Conservation (phyloP, 1,140 invertebrate species). For the Pseudobourletiella spinata region DNA sequence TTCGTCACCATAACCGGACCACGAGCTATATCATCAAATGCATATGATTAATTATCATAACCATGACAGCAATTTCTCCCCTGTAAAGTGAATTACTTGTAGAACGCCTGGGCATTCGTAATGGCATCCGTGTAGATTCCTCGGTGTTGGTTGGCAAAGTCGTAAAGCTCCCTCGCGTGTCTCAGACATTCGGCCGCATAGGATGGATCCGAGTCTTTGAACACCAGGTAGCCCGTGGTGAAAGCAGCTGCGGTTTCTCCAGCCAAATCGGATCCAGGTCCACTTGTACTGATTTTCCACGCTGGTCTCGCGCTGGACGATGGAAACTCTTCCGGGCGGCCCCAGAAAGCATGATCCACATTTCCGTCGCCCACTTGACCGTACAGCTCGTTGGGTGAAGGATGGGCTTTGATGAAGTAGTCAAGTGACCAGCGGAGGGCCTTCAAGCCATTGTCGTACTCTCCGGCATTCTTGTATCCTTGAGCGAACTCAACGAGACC, state of each 20-base stretch:
- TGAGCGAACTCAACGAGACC: constrained; percentile 40
- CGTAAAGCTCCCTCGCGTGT: constrained; percentile 50
- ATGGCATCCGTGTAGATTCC: constrained; percentile 52
- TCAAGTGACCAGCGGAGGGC: constrained; percentile 39
- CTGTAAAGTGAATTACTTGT: constrained; percentile 43
- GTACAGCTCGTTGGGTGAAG: constrained; percentile 47
- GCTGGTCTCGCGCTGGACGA: constrained; percentile 51
- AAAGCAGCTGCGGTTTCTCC: constrained; percentile 54
- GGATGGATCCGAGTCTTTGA: constrained; percentile 40
- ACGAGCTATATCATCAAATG: constrained; percentile 11
- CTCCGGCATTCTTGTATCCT: constrained; percentile 37
- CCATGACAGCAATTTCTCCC: neutral
- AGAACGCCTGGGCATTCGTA: constrained; percentile 47
- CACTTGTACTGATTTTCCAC: constrained; percentile 49
- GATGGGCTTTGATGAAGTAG: constrained; percentile 42
- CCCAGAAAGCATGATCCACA: constrained; percentile 50
- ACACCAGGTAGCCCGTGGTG: constrained; percentile 48
- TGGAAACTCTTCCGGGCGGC: constrained; percentile 48
- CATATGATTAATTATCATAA: neutral
- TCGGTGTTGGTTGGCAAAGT: constrained; percentile 49
- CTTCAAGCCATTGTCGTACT: constrained; percentile 37
- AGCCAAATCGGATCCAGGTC: constrained; percentile 54
- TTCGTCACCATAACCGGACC: constrained; percentile 51
- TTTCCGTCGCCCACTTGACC: constrained; percentile 52
- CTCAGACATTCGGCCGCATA: constrained; percentile 46